Conservation (phyloP, 2,888 invertebrate species). For the Plebejus melissa region DNA sequence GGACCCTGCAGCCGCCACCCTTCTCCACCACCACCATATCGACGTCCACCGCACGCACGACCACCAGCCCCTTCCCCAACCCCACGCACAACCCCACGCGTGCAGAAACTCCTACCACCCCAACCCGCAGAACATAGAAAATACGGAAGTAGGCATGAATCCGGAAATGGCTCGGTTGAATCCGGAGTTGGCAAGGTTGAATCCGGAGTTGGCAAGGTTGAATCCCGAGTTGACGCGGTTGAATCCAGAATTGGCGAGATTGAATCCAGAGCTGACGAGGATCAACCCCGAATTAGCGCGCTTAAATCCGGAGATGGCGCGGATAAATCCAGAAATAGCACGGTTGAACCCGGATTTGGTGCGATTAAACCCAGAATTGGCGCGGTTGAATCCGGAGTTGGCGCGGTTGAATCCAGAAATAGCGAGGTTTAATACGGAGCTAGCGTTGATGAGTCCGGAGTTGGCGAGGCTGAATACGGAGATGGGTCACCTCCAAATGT, state of each 20-base stretch:
- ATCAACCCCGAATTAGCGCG: constrained; percentile 45
- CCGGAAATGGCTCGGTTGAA: constrained; percentile 44
- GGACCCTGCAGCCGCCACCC: constrained; percentile 67
- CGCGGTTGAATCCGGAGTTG: constrained; percentile 44
- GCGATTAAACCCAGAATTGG: constrained; percentile 44
- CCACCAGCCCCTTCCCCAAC: constrained; percentile 47
- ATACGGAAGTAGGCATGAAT: constrained; percentile 39
- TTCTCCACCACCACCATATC: constrained; percentile 68
- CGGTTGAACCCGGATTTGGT: constrained; percentile 14
- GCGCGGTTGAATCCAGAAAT: constrained; percentile 40
- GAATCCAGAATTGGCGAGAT: constrained; percentile 41
- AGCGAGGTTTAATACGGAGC: constrained; percentile 41
- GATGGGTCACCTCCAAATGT: constrained; percentile 42
- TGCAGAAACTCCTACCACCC: constrained; percentile 58
- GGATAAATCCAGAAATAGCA: constrained; percentile 47
- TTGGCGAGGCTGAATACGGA: constrained; percentile 32
- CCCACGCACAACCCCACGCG: constrained; percentile 51
- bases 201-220: constrained; percentile 39
- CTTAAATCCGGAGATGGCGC: constrained; percentile 43
- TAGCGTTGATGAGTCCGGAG: not conserved
- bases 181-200: constrained; percentile 41
- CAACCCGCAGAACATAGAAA: constrained; percentile 39
- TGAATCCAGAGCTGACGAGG: constrained; percentile 43
- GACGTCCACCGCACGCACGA: constrained; percentile 55
- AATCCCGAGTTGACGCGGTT: constrained; percentile 44